Evolutionary conservation across 2,888 invertebrate species (phyloP), one percentile per base, ranked within the genome.

Genomic region (Drosophila paranaensis): DNA sequence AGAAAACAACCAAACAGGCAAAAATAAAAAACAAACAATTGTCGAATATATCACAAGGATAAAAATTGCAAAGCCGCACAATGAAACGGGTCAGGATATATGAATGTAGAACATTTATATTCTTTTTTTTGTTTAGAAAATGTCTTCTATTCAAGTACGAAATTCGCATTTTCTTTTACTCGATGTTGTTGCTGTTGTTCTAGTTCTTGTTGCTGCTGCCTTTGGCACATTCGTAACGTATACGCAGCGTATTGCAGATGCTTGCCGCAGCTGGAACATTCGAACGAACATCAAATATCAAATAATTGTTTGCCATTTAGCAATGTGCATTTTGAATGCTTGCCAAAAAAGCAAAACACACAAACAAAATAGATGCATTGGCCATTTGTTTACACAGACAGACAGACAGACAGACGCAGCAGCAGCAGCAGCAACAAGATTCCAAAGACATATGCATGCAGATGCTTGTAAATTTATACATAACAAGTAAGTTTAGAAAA

Each of bases 291-390:
- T 74, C 80, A 81, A 81, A 74, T 85, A 71, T 79, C 71, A 67
- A 84, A 79, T 79, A 85, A 82, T 80, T 85, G 82, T 70, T 84
- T 71, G 65, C 71, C 77, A 82, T 82, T 79, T 79, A 66, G 48
- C 78, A 57, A 63, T 76, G 71, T 71, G 70, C 71, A 78, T 62
- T 79, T 74, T 84, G 77, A 82, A 85, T 70, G 65, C 46, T 58
- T 85, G 80, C 82, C 84, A 84, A 84, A 81, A 74, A 56, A 39
- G 57, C 27, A 54, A 27, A 27, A 6, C 30, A 30, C 27, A 48
- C 48, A 48, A 48, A 48, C 30, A 50, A 50, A 48, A 50, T 50
- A 65, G 68, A 74, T 64, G 53, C 50, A 14, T 10, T 67, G 40
- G 53, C 55, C 65, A 81, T 71, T 81, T 71, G 74, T 82, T 73